Evolutionary conservation across 35 echinoderm and acorn worm species (phyloP).

Genomic region (Apostichopus californicus): DNA sequence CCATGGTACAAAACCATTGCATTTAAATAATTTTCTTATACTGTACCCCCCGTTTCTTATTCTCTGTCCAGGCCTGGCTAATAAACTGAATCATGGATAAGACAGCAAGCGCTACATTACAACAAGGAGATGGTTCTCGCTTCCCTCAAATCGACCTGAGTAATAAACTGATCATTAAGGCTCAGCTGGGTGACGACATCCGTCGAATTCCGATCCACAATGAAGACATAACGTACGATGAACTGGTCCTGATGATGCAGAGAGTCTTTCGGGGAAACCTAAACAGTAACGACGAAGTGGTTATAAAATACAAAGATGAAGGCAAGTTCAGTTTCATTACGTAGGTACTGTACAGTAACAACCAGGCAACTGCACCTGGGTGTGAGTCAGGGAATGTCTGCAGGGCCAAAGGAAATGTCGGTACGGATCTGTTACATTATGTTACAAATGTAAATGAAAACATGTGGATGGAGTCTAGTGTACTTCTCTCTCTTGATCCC

Average conservation of each 20-base stretch:
- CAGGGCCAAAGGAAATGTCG: too few relatives aligned
- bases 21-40: too few relatives aligned
- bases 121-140: slow-evolving; percentile 24
- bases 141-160: slow-evolving; percentile 97
- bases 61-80: background rate
- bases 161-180: slow-evolving; percentile 99
- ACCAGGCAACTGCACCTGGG: too few relatives aligned
- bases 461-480: too few relatives aligned
- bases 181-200: slow-evolving; percentile 95
- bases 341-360: too few relatives aligned
- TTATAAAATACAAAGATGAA: slow-evolving; percentile 98
- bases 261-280: slow-evolving; percentile 92
- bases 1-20: too few relatives aligned
- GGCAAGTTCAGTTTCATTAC: slow-evolving; percentile 38
- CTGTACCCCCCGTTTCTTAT: too few relatives aligned
- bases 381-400: too few relatives aligned
- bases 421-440: too few relatives aligned
- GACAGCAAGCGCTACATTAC: background rate
- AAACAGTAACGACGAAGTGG: slow-evolving; percentile 90
- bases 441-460: too few relatives aligned
- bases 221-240: slow-evolving; percentile 95
- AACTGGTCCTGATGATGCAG: slow-evolving; percentile 99
- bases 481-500: too few relatives aligned
- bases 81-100: slow-evolving; percentile 26
- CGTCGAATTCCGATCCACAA: slow-evolving; percentile 92